phyloP scores from a whole-genome alignment of 1,140 invertebrate species.

The Drosophila mayri region DNA sequence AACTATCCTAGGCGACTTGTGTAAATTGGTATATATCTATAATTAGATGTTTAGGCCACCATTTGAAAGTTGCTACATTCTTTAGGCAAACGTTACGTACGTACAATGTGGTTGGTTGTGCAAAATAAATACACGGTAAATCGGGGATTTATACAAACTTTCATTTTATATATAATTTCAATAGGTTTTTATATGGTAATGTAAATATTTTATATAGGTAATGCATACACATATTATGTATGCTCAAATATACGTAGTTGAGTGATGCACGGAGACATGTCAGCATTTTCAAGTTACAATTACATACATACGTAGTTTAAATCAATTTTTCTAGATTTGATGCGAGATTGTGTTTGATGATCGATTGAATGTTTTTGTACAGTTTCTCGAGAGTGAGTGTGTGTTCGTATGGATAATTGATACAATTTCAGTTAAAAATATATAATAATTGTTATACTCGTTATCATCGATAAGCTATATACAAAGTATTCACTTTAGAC shows the following conservation, averaged over 20 bases:
- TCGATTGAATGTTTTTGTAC: slow-evolving; percentile 59
- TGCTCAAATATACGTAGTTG: slow-evolving; percentile 58
- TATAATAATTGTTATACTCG: slow-evolving; percentile 44
- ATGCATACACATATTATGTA: slow-evolving; percentile 44
- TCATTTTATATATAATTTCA: slow-evolving; percentile 65
- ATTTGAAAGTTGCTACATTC: slow-evolving; percentile 47
- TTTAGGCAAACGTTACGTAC: slow-evolving; percentile 25
- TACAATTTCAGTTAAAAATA: slow-evolving; percentile 48
- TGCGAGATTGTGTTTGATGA: slow-evolving; percentile 44
- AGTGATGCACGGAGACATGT: slow-evolving; percentile 75
- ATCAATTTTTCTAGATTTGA: slow-evolving; percentile 69
- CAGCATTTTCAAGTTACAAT: slow-evolving; percentile 65
- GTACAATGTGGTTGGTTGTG: slow-evolving; percentile 37
- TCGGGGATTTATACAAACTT: slow-evolving; percentile 70
- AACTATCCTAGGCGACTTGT: slow-evolving; percentile 13
- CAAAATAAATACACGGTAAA: slow-evolving; percentile 40
- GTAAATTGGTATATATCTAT: slow-evolving; percentile 30
- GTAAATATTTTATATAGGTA: slow-evolving; percentile 55
- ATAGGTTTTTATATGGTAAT: slow-evolving; percentile 52
- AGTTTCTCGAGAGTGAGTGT: slow-evolving; percentile 29
- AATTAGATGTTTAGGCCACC: slow-evolving; percentile 43
- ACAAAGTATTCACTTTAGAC: slow-evolving; percentile 44
- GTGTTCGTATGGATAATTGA: slow-evolving; percentile 40
- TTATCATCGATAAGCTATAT: slow-evolving; percentile 45
- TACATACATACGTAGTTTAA: slow-evolving; percentile 51